These are phyloP conservation scores for Serranus cabrilla DNA, from an alignment of 2,797 vertebrate species.

Conservation along the genomic window DNA sequence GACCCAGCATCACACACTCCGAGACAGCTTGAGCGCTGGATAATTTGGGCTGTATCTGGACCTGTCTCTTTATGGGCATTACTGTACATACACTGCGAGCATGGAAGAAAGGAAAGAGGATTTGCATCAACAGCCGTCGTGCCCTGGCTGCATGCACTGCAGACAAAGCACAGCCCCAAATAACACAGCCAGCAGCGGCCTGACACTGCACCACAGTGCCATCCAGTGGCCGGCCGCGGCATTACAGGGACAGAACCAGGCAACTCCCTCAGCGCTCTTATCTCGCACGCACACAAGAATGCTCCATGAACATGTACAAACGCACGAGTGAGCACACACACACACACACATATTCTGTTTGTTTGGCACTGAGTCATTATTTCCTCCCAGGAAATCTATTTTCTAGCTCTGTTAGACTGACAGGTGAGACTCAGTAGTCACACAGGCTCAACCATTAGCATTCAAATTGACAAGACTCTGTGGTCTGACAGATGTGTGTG, in stretches of 20 bases:
- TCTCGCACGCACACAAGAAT: neutral
- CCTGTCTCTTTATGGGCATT: constrained; percentile 76
- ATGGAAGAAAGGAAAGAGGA: constrained; percentile 60
- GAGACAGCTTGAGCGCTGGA: constrained; percentile 73
- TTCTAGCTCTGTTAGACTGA: constrained; percentile 55
- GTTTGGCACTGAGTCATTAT: constrained; percentile 41
- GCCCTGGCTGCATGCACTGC: constrained; percentile 74
- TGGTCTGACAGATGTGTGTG: constrained; percentile 41
- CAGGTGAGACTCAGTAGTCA: constrained; percentile 64
- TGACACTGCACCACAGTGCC: constrained; percentile 70
- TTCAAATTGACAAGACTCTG: constrained; percentile 60
- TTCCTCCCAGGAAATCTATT: constrained; percentile 51
- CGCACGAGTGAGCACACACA: neutral
- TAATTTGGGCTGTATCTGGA: constrained; percentile 76
- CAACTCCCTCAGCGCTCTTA: constrained; percentile 39
- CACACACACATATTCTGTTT: constrained; percentile 14
- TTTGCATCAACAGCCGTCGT: constrained; percentile 75
- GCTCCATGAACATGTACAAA: constrained; percentile 12
- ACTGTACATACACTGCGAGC: constrained; percentile 79
- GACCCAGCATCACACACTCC: constrained; percentile 68
- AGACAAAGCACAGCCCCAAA: constrained; percentile 74
- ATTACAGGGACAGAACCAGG: neutral
- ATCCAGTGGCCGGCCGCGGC: constrained; percentile 62
- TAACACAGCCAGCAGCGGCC: constrained; percentile 21
- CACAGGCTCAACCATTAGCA: constrained; percentile 62